Conservation (phyloP, 2,113 vertebrate species). For the Pterocles burchelli region DNA sequence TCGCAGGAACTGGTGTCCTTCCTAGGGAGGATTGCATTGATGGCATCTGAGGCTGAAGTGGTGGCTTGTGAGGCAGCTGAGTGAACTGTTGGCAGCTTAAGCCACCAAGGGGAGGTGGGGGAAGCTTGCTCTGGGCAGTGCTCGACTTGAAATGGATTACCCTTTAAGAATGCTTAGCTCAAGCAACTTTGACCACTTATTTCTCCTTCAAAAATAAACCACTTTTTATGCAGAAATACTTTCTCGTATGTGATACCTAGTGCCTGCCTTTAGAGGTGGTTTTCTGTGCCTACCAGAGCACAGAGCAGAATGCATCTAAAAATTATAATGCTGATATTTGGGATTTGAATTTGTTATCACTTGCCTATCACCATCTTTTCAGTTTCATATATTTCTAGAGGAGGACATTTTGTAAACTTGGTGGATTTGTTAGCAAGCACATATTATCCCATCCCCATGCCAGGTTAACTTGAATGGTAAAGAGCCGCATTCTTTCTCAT, state of each 20-base stretch:
- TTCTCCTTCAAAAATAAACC: neutral
- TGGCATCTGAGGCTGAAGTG: neutral
- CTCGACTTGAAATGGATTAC: neutral
- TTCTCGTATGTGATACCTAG: neutral
- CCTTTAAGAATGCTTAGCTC: neutral
- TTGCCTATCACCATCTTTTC: neutral
- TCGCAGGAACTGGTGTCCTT: neutral
- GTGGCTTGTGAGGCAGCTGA: neutral
- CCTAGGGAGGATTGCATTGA: neutral
- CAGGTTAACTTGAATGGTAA: neutral
- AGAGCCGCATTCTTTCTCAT: neutral
- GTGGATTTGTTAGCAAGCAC: neutral
- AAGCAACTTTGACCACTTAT: neutral
- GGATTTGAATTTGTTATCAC: neutral
- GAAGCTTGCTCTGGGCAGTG: neutral
- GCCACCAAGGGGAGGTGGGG: neutral
- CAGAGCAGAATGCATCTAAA: neutral
- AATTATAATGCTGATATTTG: neutral
- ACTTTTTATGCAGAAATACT: neutral
- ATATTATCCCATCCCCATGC: fast-evolving
- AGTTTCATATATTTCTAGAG: neutral
- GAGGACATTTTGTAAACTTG: neutral
- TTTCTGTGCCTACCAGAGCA: neutral
- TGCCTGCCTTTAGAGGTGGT: neutral
- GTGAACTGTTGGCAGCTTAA: neutral